A percentile compares a stretch with the other conserved stretches of the same genome.
phyloP scores from a whole-genome alignment of 2,113 vertebrate genomes.

The Actenoides hombroni region DNA sequence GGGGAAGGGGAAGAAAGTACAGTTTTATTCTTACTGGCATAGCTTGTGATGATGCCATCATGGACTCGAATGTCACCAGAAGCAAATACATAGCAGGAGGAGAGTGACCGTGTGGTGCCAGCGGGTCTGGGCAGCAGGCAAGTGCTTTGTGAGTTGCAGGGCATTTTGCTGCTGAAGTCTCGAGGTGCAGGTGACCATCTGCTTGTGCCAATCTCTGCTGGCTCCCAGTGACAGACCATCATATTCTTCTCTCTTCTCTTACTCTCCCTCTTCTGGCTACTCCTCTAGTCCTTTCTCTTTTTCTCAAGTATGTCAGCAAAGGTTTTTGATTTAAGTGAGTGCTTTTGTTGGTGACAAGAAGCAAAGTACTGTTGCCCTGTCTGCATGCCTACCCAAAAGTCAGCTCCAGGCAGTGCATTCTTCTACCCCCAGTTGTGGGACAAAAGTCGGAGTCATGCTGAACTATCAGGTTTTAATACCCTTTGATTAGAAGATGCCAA shows the following conservation, averaged over 20 bases:
- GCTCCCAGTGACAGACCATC: neutral
- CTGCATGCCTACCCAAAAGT: neutral
- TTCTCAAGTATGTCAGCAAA: neutral
- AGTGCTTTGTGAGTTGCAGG: neutral
- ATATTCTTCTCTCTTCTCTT: neutral
- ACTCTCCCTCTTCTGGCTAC: neutral
- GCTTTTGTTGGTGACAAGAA: neutral
- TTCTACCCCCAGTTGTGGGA: accelerated
- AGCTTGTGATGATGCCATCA: neutral
- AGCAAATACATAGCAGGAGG: accelerated
- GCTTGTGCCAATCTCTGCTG: neutral
- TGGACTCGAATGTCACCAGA: accelerated
- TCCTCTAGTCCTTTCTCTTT: neutral
- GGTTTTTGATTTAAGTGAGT: neutral
- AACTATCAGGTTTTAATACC: neutral
- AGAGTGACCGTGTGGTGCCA: accelerated
- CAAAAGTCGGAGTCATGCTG: neutral
- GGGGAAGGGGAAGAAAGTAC: too few relatives aligned
- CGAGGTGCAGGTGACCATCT: accelerated
- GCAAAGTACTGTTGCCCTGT: neutral
- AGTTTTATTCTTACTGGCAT: neutral
- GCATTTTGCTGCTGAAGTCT: neutral
- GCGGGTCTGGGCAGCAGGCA: accelerated
- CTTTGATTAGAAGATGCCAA: neutral
- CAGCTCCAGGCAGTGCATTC: neutral